These are phyloP conservation scores for Tachystola acroxantha DNA, from an alignment of 2,888 invertebrate genomes.

Conservation along the genomic window DNA sequence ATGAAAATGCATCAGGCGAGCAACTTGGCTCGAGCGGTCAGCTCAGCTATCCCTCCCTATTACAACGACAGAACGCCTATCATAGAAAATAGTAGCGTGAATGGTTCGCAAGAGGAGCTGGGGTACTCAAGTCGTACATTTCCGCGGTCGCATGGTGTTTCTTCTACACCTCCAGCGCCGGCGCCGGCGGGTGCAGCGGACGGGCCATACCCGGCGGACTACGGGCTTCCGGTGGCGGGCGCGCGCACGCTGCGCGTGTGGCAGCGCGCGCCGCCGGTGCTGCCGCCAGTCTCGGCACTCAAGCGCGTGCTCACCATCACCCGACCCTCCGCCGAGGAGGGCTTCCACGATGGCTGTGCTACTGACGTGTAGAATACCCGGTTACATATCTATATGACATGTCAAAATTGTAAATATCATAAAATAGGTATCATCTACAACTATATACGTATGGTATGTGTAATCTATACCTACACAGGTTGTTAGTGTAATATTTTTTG, in stretches of 20 bases:
- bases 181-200: slow-evolving; percentile 42
- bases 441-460: slow-evolving; percentile 51
- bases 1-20: slow-evolving; percentile 68
- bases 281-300: slow-evolving; percentile 90
- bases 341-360: slow-evolving; percentile 95
- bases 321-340: slow-evolving; percentile 93
- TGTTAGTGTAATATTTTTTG: slow-evolving; percentile 72
- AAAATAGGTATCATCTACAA: slow-evolving; percentile 42
- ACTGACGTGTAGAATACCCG: slow-evolving; percentile 86
- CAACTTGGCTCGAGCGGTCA: slow-evolving; percentile 78
- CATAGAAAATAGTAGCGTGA: slow-evolving; percentile 80
- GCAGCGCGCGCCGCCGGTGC: slow-evolving; percentile 91
- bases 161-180: slow-evolving; percentile 71
- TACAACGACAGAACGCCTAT: slow-evolving; percentile 88
- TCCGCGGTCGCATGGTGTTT: slow-evolving; percentile 69
- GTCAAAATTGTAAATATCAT: slow-evolving; percentile 52
- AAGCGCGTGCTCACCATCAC: slow-evolving; percentile 90
- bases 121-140: slow-evolving; percentile 81
- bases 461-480: slow-evolving; percentile 56
- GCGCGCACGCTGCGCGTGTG: slow-evolving; percentile 91
- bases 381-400: slow-evolving; percentile 44
- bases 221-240: slow-evolving; percentile 83
- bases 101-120: slow-evolving; percentile 78
- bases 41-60: slow-evolving; percentile 76
- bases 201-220: slow-evolving; percentile 85